Conservation (phyloP, 2,797 vertebrate species). For the Balearica regulorum region DNA sequence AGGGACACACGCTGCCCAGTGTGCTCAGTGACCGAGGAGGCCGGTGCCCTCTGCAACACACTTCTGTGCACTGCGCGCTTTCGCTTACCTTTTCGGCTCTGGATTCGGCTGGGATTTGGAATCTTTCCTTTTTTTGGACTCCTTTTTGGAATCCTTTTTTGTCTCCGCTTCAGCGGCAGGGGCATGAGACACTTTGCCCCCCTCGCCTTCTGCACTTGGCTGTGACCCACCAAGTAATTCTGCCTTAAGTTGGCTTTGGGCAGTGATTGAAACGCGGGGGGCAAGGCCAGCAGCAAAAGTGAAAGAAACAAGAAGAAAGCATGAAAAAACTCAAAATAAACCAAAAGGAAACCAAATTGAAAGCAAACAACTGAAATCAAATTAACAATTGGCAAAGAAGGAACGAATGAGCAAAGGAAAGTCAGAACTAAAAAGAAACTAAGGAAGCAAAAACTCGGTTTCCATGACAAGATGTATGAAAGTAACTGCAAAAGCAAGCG, state of each 20-base stretch:
- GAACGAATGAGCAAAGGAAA: conserved; percentile 70
- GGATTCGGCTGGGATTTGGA: conserved; percentile 80
- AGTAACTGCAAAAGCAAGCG: conserved; percentile 72
- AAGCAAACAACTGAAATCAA: conserved; percentile 69
- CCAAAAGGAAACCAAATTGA: conserved; percentile 69
- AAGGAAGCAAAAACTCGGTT: conserved; percentile 72
- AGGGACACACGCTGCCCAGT: not conserved
- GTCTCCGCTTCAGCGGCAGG: conserved; percentile 76
- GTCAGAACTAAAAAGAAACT: conserved; percentile 76
- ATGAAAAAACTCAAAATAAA: conserved; percentile 76
- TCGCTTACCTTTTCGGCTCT: conserved; percentile 86
- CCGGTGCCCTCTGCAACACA: not conserved
- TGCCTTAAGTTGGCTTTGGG: conserved; percentile 82
- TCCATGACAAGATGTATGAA: conserved; percentile 78
- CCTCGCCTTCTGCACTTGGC: conserved; percentile 79
- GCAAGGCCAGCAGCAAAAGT: conserved; percentile 73
- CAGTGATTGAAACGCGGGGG: conserved; percentile 71
- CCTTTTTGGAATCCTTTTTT: conserved; percentile 91
- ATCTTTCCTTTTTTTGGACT: conserved; percentile 94
- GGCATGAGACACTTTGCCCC: conserved; percentile 76
- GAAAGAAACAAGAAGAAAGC: conserved; percentile 79
- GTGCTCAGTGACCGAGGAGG: not conserved
- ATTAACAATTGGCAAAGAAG: conserved; percentile 72
- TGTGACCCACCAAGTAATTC: conserved; percentile 83
- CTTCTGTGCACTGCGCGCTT: conserved; percentile 25